Conservation (phyloP, 92 coral and sea anemone genomes). For the Phenganax subtilis region DNA sequence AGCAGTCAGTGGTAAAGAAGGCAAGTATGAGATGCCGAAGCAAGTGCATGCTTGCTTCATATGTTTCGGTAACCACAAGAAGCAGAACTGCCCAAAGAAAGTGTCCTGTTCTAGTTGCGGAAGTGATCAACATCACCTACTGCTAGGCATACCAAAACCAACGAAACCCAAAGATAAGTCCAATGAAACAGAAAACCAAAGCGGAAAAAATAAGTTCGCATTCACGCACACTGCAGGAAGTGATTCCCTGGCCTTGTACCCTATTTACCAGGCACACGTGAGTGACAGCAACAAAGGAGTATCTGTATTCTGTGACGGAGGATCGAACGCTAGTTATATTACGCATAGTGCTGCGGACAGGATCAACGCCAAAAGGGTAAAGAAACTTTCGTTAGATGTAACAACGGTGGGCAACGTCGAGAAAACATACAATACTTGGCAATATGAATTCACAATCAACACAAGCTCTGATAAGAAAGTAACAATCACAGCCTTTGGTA, state of each 20-base stretch:
- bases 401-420: constrained; percentile 57
- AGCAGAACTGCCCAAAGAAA: not conserved
- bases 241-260: constrained; percentile 53
- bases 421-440: constrained; percentile 49
- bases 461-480: constrained; percentile 52
- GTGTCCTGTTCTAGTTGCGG: constrained; percentile 48
- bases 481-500: constrained; percentile 48
- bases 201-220: constrained; percentile 10
- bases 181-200: not conserved
- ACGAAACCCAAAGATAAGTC: not conserved
- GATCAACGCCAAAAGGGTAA: constrained; percentile 44
- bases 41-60: constrained; percentile 55
- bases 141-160: constrained; percentile 41
- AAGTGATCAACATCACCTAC: constrained; percentile 45
- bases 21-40: constrained; percentile 57
- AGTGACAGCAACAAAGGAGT: constrained; percentile 49
- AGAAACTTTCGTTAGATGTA: constrained; percentile 43
- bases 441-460: constrained; percentile 45
- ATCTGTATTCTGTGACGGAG: constrained; percentile 38
- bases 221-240: not conserved
- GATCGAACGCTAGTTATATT: constrained; percentile 41
- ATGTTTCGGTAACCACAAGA: constrained; percentile 54
- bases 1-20: constrained; percentile 47
- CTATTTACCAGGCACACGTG: constrained; percentile 60
- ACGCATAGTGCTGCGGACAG: constrained; percentile 61